Base-by-base conservation (phyloP, 2,797 vertebrate genomes). In the Acipenser transmontanus region DNA sequence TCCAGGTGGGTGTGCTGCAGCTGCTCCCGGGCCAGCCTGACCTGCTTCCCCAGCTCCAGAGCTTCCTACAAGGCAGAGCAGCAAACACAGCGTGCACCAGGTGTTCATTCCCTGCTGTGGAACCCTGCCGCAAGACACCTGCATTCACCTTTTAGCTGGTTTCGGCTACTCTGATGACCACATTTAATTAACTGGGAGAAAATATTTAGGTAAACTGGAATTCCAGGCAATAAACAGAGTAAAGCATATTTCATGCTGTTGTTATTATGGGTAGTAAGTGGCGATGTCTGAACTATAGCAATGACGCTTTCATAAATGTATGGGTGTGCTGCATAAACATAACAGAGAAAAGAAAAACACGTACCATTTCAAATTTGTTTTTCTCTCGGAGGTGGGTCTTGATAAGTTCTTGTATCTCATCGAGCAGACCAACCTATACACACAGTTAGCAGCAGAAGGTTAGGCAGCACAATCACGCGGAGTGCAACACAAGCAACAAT, bases 21-120 rank as follows among this genome's bases (percentile, higher is more conserved):
- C 70, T 85, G 81, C 72, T 91, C 88, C 63, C 73, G 77, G 69
- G 76, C 78, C 10, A 79, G 68, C 60, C 66, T 76, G 71, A 92
- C 70, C 75, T 91, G 85, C 68, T 85, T 85, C 8, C 70, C 61
- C 66, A 87, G 78, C 71, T 85, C 84, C 73, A 84, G 73, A 0
- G 76, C 64, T 34, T 89, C 86, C 82, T 90, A 78, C n/a, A 54
- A 54, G 51, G n/a, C 8, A 54, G 51, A 7, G 8, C 51, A 54
- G n/a, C 51, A 54, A n/a, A 54, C 8, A 54, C 34, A 34, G 34
- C 2, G 34, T 34, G 34, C 34, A 34, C 34, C 34, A 34, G 34
- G 34, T 34, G 34, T 34, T 34, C 34, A 34, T 34, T 34, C 34
- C 4, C 34, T 17, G 1, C 17, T 17, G 17, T 52, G 51, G 51